A percentile compares a stretch with the other conserved stretches of the same genome.
Evolutionary conservation across 2,113 vertebrate species (phyloP).

Genomic region (Gymnorhina tibicen): DNA sequence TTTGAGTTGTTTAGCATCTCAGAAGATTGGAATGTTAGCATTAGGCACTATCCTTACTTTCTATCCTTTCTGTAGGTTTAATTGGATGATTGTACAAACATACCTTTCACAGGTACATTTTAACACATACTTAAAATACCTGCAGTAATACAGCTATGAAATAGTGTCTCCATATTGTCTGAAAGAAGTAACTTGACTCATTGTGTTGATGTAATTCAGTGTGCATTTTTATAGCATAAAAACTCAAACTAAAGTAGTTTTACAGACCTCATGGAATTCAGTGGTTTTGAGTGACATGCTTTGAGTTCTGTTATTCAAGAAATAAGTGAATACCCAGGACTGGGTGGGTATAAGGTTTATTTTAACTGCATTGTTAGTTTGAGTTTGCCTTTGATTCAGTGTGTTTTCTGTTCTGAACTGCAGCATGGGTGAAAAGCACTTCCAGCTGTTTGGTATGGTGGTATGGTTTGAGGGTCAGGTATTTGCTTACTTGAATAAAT

Average conservation of each 20-base stretch:
- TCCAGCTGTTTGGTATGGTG: background rate
- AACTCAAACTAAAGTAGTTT: background rate
- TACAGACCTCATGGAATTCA: background rate
- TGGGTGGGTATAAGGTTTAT: background rate
- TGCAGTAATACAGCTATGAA: background rate
- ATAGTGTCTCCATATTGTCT: background rate
- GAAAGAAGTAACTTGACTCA: background rate
- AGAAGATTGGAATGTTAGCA: fast-evolving
- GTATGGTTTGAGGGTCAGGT: background rate
- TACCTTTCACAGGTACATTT: background rate
- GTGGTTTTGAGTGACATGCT: background rate
- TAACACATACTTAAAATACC: background rate
- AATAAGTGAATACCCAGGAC: background rate
- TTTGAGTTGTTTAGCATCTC: background rate
- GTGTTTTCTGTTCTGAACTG: background rate
- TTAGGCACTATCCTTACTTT: background rate
- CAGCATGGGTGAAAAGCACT: background rate
- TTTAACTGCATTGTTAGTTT: background rate
- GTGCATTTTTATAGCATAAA: background rate
- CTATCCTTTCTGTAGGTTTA: background rate
- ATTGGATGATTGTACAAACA: background rate
- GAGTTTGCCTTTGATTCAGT: background rate
- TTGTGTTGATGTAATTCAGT: background rate
- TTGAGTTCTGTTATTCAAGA: background rate
- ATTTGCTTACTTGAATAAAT: background rate